Evolutionary conservation across 2,113 vertebrate genomes (phyloP), one percentile per base, ranked within the genome.

Genomic region (Opisthocomus hoazin): DNA sequence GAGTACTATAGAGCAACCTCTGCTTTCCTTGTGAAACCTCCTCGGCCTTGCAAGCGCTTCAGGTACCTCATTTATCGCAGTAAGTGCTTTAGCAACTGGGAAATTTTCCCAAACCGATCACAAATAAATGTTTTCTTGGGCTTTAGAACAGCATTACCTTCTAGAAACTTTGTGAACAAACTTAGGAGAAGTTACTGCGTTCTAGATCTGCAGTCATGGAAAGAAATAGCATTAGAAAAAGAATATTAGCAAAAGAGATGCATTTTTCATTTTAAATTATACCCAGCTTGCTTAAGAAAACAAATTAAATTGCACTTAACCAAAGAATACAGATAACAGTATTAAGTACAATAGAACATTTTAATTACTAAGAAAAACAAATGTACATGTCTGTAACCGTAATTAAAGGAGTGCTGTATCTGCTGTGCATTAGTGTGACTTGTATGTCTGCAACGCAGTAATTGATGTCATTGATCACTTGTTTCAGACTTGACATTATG

Each of bases 301-400:
- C 92, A 96, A 97, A 97, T 95, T 92, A 97, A 97, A 90, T 91
- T 95, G 82, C 68, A 97, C 48, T 97, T 96, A 95, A 94, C 66
- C 57, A 74, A 95, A 84, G 88, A 87, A 88, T 97, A 93, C 84
- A 68, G 71, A 93, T 95, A 97, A 95, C 82, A 88, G 91, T 92
- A 96, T 96, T 97, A 97, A 88, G 74, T 93, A 87, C 86, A 63
- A 84, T 95, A 48, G 94, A 79, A 78, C 88, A 76, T 97, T 97
- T 97, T 96, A 97, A 96, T 96, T 94, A 96, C 91, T 92, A 92
- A 95, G 94, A 32, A 84, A 95, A 97, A 97, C 88, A 92, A 97
- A 97, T 95, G 87, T 69, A 58, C 53, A 3, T 70, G 76, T 90
- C 77, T 80, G 64, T 64, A 85, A 92, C 74, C 68, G 84, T 96